phyloP scores from a whole-genome alignment of 2,888 invertebrate species.

The Eucera pruinosa region DNA sequence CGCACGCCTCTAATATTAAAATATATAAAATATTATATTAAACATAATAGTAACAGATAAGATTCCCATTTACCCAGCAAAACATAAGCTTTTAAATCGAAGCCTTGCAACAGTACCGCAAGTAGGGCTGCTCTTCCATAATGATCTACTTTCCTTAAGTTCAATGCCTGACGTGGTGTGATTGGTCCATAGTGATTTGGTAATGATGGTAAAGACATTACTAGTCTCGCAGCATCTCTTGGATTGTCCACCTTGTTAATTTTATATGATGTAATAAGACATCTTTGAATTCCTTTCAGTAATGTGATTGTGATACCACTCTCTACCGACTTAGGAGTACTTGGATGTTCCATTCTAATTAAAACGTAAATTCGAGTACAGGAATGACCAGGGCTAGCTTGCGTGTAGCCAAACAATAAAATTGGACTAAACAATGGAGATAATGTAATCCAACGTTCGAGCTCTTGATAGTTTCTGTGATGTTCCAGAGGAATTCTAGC shows the following conservation, averaged over 20 bases:
- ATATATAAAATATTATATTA: too few relatives aligned
- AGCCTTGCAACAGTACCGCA: conserved; percentile 76
- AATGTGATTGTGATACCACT: conserved; percentile 72
- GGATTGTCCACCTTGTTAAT: conserved; percentile 75
- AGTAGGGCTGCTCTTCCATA: conserved; percentile 81
- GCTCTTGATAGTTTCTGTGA: conserved; percentile 78
- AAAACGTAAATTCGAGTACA: conserved; percentile 80
- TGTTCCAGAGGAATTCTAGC: conserved; percentile 79
- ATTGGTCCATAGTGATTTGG: conserved; percentile 80
- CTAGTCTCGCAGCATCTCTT: conserved; percentile 77
- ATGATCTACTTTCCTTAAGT: conserved; percentile 81
- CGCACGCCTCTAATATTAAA: too few relatives aligned
- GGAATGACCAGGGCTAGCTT: conserved; percentile 79
- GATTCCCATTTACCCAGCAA: conserved; percentile 74
- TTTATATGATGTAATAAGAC: conserved; percentile 78
- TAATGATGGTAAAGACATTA: conserved; percentile 77
- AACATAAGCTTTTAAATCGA: conserved; percentile 78
- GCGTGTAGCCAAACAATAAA: conserved; percentile 80
- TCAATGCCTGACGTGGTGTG: conserved; percentile 79
- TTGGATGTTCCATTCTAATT: conserved; percentile 79
- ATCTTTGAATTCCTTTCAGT: conserved; percentile 79
- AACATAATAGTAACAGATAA: too few relatives aligned
- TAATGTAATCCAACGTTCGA: conserved; percentile 81
- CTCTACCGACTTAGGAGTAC: conserved; percentile 69
- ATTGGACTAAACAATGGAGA: conserved; percentile 79